Evolutionary conservation across 2,797 vertebrate species (phyloP).

Genomic region (Eulemur rubriventer): DNA sequence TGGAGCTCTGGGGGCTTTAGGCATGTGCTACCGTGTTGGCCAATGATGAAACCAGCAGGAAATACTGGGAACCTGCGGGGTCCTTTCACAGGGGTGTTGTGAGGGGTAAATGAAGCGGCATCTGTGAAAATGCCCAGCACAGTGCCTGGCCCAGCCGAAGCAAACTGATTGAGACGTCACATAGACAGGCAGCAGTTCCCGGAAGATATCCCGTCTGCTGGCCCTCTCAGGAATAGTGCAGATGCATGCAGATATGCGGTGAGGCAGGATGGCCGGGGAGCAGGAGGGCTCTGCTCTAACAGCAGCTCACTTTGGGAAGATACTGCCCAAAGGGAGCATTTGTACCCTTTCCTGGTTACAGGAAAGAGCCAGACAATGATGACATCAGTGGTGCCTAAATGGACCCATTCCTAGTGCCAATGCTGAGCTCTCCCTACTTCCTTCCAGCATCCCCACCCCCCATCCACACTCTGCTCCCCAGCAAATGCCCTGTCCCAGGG

Average conservation of each 20-base stretch:
- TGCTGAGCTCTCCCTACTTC: not conserved
- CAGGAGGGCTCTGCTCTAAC: not conserved
- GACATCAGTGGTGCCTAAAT: not conserved
- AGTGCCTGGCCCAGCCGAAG: accelerated
- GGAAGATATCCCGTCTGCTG: not conserved
- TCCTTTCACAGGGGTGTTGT: accelerated
- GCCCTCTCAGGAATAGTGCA: not conserved
- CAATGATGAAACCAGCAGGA: not conserved
- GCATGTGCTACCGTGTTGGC: accelerated
- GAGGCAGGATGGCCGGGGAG: not conserved
- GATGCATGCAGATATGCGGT: not conserved
- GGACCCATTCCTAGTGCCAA: not conserved
- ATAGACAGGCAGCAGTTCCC: not conserved
- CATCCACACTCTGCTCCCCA: not conserved
- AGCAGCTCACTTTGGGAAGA: not conserved
- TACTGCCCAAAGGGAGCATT: not conserved
- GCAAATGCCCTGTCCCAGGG: not conserved
- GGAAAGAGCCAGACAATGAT: not conserved
- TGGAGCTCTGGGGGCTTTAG: not conserved
- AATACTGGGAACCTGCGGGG: not conserved
- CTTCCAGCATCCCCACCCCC: not conserved
- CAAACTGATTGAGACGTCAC: accelerated
- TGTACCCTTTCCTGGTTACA: not conserved
- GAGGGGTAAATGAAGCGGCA: not conserved
- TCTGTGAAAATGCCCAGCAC: not conserved